Percentiles rank a stretch among this genome's conserved stretches.
phyloP scores from a whole-genome alignment of 1,140 invertebrate species.

The Pachyrhynchus sulphureomaculatus region DNA sequence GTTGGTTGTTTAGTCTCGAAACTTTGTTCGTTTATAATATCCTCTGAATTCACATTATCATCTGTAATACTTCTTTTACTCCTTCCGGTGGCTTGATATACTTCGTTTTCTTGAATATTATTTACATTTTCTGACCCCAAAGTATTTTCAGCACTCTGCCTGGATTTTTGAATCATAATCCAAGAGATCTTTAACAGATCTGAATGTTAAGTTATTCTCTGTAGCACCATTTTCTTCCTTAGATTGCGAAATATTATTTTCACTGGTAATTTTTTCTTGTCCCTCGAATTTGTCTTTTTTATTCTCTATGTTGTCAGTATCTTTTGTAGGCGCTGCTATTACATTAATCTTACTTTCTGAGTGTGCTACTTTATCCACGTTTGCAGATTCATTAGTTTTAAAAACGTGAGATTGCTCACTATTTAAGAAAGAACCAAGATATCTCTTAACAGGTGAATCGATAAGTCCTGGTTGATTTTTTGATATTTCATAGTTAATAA shows the following conservation, averaged over 20 bases:
- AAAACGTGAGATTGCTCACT: neutral
- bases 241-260: neutral
- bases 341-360: neutral
- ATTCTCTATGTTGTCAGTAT: neutral
- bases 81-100: too few relatives aligned
- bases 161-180: neutral
- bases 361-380: too few relatives aligned
- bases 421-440: neutral
- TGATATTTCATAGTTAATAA: neutral
- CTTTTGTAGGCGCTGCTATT: neutral
- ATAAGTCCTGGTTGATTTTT: neutral
- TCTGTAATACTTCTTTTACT: too few relatives aligned
- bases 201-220: neutral
- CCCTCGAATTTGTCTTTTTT: neutral
- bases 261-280: neutral
- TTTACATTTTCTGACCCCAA: too few relatives aligned
- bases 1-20: too few relatives aligned
- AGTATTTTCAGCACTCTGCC: too few relatives aligned
- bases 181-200: conserved; percentile 13
- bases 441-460: neutral
- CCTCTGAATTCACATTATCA: too few relatives aligned
- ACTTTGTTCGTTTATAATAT: too few relatives aligned
- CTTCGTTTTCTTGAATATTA: too few relatives aligned
- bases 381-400: neutral
- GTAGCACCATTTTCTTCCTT: neutral